Conservation (phyloP, 1,140 invertebrate species). For the Kradibia gibbosae region DNA sequence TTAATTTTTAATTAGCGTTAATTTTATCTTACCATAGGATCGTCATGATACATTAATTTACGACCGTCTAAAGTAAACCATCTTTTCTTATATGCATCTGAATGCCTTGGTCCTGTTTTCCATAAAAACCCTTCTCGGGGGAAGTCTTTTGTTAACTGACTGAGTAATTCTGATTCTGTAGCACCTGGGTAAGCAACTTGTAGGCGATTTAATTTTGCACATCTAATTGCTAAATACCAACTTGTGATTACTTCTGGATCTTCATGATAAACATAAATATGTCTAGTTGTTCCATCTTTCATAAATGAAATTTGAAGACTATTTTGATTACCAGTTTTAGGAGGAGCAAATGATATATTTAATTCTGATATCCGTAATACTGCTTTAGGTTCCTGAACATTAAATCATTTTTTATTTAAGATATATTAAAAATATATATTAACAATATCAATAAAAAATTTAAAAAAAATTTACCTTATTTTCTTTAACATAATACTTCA, state of each 20-base stretch:
- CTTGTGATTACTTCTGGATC: constrained; percentile 88
- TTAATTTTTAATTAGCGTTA: not conserved
- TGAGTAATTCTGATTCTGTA: constrained; percentile 82
- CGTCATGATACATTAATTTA: constrained; percentile 93
- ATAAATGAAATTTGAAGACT: constrained; percentile 88
- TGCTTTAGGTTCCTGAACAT: constrained; percentile 84
- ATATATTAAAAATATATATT: not conserved
- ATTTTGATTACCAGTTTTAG: constrained; percentile 86
- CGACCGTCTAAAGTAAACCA: constrained; percentile 93
- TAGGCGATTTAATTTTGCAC: constrained; percentile 86
- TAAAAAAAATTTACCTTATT: constrained; percentile 71
- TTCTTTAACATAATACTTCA: constrained; percentile 91
- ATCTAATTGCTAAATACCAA: constrained; percentile 91
- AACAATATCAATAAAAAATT: not conserved
- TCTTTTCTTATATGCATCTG: constrained; percentile 85
- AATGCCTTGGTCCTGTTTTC: constrained; percentile 87
- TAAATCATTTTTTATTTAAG: not conserved
- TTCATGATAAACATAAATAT: constrained; percentile 90
- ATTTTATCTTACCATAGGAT: constrained; percentile 77
- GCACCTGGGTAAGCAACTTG: constrained; percentile 88
- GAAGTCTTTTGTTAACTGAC: constrained; percentile 85
- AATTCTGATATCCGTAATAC: constrained; percentile 85
- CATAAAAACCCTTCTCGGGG: constrained; percentile 89
- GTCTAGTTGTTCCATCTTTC: constrained; percentile 86
- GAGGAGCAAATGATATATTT: constrained; percentile 88